Base-by-base conservation (phyloP, 2,888 invertebrate genomes). In the Dexiosoma caninum region DNA sequence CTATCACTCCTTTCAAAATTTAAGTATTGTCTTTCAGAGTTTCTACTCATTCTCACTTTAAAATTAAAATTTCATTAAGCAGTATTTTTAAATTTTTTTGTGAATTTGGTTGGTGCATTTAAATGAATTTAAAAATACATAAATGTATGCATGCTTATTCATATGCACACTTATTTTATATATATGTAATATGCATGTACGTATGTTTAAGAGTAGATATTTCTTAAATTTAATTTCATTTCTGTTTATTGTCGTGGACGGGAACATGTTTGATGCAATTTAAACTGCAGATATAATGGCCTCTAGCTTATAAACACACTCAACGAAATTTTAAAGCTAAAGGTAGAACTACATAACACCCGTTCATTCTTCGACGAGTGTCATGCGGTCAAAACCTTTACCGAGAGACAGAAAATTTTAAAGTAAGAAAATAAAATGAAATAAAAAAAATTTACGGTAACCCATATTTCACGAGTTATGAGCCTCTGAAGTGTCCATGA, bases 181-280 rank as follows among this genome's bases (percentile, higher is more conserved):
- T 27, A 27, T 27, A 27, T 27, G 27, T 27, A 27, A n/a, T 27
- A 27, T 27, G 6, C 27, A 27, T 27, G n/a, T n/a, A 27, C 27
- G 27, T 27, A 51, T n/a, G 49, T 60, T 70, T 1, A 40, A 32
- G 23, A 8, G 5, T 4, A 37, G 4, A n/a, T 23, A 60, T 42
- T 59, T 30, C 21, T 53, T 46, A 44, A 69, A 60, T 66, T 57
- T 75, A 51, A 67, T 70, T 64, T 55, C 10, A 57, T 67, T 40
- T 49, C 27, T 19, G 42, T 46, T 55, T 70, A 62, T 70, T 69
- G 44, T 44, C 27, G 46, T 21, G 57, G 21, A 57, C 70, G 57
- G 55, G 21, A 57, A 57, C 69, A 77, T 49, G 46, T 70, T 70
- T 23, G 32, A 69, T 49, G 16, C 23, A 46, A 27, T 60, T 23